Percentiles rank a stretch among this genome's conserved stretches.
Evolutionary conservation across 2,797 vertebrate genomes (phyloP).

Genomic region (Scolopax bukidnonensis): DNA sequence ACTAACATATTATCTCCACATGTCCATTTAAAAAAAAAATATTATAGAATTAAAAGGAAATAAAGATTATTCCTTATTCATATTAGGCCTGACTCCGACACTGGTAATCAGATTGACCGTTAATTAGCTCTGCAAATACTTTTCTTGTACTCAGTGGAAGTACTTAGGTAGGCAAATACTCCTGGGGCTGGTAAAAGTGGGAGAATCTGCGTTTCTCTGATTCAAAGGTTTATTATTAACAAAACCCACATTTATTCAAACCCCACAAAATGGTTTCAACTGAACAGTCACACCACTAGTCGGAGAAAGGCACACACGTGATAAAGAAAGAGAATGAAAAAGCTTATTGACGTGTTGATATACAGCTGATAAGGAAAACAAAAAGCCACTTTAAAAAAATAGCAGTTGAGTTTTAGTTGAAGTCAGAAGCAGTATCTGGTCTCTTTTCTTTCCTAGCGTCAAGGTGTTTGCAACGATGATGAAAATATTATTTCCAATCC

Average conservation of each 20-base stretch:
- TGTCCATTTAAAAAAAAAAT: neutral
- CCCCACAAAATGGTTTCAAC: slow-evolving; percentile 61
- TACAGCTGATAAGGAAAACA: slow-evolving; percentile 74
- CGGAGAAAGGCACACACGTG: slow-evolving; percentile 63
- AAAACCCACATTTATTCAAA: slow-evolving; percentile 55
- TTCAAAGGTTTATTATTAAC: slow-evolving; percentile 79
- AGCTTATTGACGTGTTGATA: slow-evolving; percentile 71
- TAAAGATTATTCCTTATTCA: slow-evolving; percentile 4
- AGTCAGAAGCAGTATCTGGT: slow-evolving; percentile 27
- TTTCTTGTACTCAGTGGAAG: neutral
- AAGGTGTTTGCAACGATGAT: slow-evolving; percentile 41
- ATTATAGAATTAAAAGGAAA: neutral
- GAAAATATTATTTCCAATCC: slow-evolving; percentile 63
- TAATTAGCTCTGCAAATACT: neutral
- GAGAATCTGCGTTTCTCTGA: neutral
- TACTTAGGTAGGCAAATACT: neutral
- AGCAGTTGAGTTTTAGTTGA: slow-evolving; percentile 31
- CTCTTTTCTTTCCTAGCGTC: neutral
- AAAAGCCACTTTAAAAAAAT: slow-evolving; percentile 30
- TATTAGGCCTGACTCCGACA: neutral
- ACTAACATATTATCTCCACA: neutral
- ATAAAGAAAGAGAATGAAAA: slow-evolving; percentile 66
- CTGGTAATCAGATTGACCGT: neutral
- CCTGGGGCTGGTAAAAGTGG: neutral
- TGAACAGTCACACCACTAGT: slow-evolving; percentile 62